Evolutionary conservation across 2,797 vertebrate genomes (phyloP).

Genomic region (Picus viridis): DNA sequence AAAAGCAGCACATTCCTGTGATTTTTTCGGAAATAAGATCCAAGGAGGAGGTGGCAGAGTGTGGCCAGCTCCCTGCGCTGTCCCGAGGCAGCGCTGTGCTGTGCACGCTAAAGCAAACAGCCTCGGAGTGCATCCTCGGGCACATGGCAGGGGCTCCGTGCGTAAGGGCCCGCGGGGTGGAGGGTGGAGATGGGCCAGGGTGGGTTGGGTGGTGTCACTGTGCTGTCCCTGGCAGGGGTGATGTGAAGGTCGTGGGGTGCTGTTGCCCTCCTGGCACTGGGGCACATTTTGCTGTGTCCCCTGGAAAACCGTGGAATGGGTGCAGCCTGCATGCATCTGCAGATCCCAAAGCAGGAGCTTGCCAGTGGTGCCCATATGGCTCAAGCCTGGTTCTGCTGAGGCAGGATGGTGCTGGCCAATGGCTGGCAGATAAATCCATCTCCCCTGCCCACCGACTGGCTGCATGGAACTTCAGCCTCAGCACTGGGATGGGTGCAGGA

Average conservation of each 20-base stretch:
- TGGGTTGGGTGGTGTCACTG: background rate
- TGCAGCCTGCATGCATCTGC: accelerated
- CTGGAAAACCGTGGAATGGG: accelerated
- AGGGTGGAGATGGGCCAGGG: background rate
- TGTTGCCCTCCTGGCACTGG: accelerated
- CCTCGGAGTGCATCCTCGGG: background rate
- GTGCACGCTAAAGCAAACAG: conserved; percentile 39
- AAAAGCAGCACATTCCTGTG: conserved; percentile 52
- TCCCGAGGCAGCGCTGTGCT: background rate
- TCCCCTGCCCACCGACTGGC: accelerated
- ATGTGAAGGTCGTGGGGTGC: background rate
- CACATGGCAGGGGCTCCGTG: background rate
- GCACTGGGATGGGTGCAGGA: accelerated
- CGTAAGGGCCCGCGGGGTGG: background rate
- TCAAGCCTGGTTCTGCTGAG: accelerated
- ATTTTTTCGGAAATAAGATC: conserved; percentile 1
- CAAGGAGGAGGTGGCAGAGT: background rate
- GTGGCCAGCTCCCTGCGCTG: background rate
- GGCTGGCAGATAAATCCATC: accelerated
- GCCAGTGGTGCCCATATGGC: accelerated
- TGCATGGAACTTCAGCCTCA: accelerated
- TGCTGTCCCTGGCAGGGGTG: background rate
- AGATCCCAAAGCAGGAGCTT: background rate
- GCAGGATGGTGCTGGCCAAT: accelerated
- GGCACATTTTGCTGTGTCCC: background rate